These are phyloP conservation scores for Pyrrhosoma nymphula DNA, from an alignment of 2,888 invertebrate species.

Conservation along the genomic window DNA sequence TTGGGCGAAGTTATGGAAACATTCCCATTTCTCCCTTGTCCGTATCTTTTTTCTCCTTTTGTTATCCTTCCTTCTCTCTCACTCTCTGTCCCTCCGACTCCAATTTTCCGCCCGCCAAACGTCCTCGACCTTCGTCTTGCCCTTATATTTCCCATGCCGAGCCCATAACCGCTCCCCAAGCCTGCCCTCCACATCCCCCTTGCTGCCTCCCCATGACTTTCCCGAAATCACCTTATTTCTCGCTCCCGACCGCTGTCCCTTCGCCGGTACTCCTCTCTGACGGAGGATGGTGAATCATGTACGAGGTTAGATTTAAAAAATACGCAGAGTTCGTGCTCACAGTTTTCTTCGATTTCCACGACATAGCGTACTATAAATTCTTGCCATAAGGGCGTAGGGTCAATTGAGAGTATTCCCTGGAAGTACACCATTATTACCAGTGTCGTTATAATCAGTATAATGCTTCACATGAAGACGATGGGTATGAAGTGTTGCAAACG, in stretches of 20 bases:
- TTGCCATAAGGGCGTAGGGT: too few relatives aligned
- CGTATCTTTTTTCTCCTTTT: neutral
- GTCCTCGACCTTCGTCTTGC: neutral
- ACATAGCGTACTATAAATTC: too few relatives aligned
- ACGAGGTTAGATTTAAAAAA: too few relatives aligned
- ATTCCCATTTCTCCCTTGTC: neutral
- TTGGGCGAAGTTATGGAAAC: constrained; percentile 4
- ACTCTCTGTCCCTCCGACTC: neutral
- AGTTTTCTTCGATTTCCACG: too few relatives aligned
- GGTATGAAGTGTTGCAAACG: too few relatives aligned
- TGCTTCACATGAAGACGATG: too few relatives aligned
- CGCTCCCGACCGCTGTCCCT: neutral
- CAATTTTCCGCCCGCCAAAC: neutral
- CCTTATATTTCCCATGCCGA: neutral
- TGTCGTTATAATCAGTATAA: too few relatives aligned
- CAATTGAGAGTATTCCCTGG: too few relatives aligned
- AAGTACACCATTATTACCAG: too few relatives aligned
- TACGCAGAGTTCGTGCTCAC: too few relatives aligned
- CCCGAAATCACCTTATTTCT: neutral
- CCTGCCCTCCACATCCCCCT: neutral
- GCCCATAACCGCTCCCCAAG: neutral
- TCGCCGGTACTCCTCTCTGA: neutral
- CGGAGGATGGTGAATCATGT: neutral
- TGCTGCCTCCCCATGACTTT: neutral
- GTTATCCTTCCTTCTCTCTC: neutral